Percentiles rank a stretch among this genome's conserved stretches.
These are phyloP conservation scores for Cheumatopsyche charites DNA, from an alignment of 1,140 invertebrate species.

Conservation along the genomic window DNA sequence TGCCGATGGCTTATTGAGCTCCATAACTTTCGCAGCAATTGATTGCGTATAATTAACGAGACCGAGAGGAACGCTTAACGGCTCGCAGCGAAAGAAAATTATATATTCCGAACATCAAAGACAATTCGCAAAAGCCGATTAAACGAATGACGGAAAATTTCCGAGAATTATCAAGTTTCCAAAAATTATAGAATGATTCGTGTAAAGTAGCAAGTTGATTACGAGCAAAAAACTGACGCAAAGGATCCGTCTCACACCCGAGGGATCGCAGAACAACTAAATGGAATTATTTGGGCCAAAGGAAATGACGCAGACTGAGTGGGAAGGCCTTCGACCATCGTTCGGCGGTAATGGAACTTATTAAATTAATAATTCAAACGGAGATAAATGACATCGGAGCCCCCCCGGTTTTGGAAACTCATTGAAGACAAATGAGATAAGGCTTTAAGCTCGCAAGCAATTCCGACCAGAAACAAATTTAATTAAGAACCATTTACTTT, in stretches of 20 bases:
- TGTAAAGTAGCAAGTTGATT: background rate
- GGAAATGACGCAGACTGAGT: background rate
- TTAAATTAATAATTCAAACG: slow-evolving; percentile 34
- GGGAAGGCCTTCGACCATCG: slow-evolving; percentile 16
- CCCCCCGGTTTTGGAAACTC: slow-evolving; percentile 24
- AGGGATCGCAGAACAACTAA: background rate
- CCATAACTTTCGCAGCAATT: too few relatives aligned
- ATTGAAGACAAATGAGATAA: slow-evolving; percentile 23
- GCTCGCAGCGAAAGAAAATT: too few relatives aligned
- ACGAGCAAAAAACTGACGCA: background rate
- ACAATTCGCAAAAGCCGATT: too few relatives aligned
- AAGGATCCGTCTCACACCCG: background rate
- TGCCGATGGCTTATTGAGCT: too few relatives aligned
- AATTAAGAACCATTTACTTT: slow-evolving; percentile 37
- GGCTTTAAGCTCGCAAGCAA: slow-evolving; percentile 20
- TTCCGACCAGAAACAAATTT: slow-evolving; percentile 37
- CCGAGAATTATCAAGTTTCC: too few relatives aligned
- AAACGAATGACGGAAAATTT: too few relatives aligned
- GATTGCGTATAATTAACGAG: too few relatives aligned
- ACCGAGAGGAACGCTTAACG: too few relatives aligned
- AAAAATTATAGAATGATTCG: slow-evolving; percentile 1
- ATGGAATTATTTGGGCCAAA: slow-evolving; percentile 21
- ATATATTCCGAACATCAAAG: too few relatives aligned
- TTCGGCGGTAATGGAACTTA: slow-evolving; percentile 27
- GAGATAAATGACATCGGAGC: slow-evolving; percentile 34